Percentiles rank a stretch among this genome's conserved stretches.
These are phyloP conservation scores for Aphelinus certus DNA, from an alignment of 1,140 invertebrate genomes.

Conservation along the genomic window DNA sequence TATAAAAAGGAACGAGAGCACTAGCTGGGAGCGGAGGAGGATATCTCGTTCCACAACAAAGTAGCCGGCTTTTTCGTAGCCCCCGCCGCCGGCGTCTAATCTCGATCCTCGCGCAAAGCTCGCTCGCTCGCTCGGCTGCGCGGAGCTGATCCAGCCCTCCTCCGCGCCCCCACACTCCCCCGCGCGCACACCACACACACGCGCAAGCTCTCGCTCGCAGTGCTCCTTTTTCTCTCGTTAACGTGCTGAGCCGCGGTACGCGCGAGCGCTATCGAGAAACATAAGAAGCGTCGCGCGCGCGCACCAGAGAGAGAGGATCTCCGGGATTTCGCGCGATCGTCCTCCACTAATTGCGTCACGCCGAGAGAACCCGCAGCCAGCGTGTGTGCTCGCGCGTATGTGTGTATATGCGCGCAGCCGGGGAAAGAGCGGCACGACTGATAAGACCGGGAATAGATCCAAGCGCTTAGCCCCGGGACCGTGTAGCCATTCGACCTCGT, in stretches of 20 bases:
- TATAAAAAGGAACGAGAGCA: conserved; percentile 3
- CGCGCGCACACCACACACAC: neutral
- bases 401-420: neutral
- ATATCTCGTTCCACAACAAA: conserved; percentile 35
- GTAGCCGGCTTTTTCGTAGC: conserved; percentile 28
- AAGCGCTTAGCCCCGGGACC: neutral
- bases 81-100: conserved; percentile 20
- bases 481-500: neutral
- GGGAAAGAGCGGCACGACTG: neutral
- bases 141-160: neutral
- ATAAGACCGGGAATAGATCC: neutral
- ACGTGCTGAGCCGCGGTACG: conserved; percentile 5
- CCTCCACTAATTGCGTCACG: conserved; percentile 33
- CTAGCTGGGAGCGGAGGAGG: neutral
- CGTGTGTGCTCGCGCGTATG: neutral
- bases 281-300: conserved; percentile 23
- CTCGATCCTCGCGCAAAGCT: conserved; percentile 22
- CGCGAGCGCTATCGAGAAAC: conserved; percentile 24
- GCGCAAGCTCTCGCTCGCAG: neutral
- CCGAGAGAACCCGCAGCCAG: neutral
- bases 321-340: conserved; percentile 33
- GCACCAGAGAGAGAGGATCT: neutral
- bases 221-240: conserved; percentile 29
- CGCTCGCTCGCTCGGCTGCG: neutral
- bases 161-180: neutral